A percentile compares a stretch with the other conserved stretches of the same genome.
Evolutionary conservation across 2,113 vertebrate genomes (phyloP).

Genomic region (Heptranchias perlo): DNA sequence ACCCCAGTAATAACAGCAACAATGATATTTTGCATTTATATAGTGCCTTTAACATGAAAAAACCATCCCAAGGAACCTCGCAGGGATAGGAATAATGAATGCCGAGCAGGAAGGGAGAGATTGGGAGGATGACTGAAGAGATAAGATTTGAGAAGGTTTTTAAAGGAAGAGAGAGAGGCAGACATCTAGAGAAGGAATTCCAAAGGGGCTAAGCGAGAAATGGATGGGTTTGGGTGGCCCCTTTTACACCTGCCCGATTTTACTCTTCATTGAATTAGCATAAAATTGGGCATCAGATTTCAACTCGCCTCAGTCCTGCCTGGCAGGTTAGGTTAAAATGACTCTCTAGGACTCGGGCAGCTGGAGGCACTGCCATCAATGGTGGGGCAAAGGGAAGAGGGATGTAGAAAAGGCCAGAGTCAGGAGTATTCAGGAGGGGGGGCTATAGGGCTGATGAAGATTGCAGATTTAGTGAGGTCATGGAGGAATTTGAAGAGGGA

Average conservation of each 20-base stretch:
- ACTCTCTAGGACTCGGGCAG: not conserved
- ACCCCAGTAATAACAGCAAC: not conserved
- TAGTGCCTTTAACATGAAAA: not conserved
- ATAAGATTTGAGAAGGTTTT: not conserved
- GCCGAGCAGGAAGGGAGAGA: not conserved
- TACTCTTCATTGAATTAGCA: not conserved
- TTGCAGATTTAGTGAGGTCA: not conserved
- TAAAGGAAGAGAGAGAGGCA: not conserved
- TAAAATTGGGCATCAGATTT: not conserved
- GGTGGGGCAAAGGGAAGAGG: not conserved
- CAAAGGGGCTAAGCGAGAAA: no score
- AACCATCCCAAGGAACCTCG: not conserved
- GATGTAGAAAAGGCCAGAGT: not conserved
- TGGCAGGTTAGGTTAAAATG: not conserved
- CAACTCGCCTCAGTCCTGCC: not conserved
- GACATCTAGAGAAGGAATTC: not conserved
- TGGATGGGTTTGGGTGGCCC: not conserved
- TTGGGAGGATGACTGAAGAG: not conserved
- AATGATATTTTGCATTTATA: not conserved
- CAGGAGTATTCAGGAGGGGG: not conserved
- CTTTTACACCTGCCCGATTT: not conserved
- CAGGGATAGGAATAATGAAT: not conserved
- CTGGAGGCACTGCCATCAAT: not conserved
- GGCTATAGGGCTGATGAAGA: not conserved
- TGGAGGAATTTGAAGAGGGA: not conserved